phyloP scores from a whole-genome alignment of 2,113 vertebrate genomes.

The mouse (Mus musculus) region GRCm39 chrX:52373001-52373500 shows the following conservation, averaged over 20 bases:
- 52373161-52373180: not conserved
- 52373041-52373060: not conserved
- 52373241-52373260: not conserved
- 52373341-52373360: not conserved
- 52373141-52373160: not conserved
- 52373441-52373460: too few relatives aligned
- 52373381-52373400: constrained; percentile 43
- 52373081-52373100: not conserved
- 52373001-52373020: not conserved
- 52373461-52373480: too few relatives aligned
- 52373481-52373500: too few relatives aligned
- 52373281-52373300: not conserved
- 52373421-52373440: not conserved
- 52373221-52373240: not conserved
- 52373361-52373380: not conserved
- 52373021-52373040: not conserved
- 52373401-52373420: not conserved
- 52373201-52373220: not conserved
- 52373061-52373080: not conserved
- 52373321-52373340: not conserved
- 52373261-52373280: not conserved
- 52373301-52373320: too few relatives aligned
- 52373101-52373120: not conserved
- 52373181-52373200: not conserved
- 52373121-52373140: not conserved